A percentile compares a stretch with the other conserved stretches of the same genome.
Evolutionary conservation across 2,113 vertebrate species (phyloP).

Genomic region (Pachypanchax playfairii): DNA sequence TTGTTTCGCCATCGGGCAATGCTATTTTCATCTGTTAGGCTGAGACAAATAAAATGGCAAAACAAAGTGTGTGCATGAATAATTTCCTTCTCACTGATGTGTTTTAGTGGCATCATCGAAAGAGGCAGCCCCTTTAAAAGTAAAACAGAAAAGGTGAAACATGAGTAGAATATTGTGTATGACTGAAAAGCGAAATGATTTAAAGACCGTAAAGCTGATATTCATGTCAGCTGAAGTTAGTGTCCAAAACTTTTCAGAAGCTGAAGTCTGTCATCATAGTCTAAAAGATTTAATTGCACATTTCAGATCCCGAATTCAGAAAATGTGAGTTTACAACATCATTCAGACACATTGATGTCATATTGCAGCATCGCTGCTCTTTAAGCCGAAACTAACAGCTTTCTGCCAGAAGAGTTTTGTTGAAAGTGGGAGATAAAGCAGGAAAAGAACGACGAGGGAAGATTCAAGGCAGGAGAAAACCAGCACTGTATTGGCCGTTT

Average conservation of each 20-base stretch:
- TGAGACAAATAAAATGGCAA: neutral
- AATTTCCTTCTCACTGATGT: constrained; percentile 12
- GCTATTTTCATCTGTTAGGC: constrained; percentile 27
- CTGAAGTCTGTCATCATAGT: neutral
- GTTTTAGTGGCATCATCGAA: neutral
- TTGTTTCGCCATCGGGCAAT: constrained; percentile 15
- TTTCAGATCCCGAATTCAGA: constrained; percentile 15
- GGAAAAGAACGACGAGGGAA: constrained; percentile 42
- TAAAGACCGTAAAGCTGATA: constrained; percentile 20
- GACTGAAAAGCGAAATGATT: constrained; percentile 25
- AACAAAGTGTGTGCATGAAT: constrained; percentile 37
- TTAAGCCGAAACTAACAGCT: constrained; percentile 33
- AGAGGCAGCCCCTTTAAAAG: constrained; percentile 2
- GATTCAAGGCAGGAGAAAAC: constrained; percentile 25
- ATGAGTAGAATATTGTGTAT: constrained; percentile 3
- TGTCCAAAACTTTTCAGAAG: constrained; percentile 10
- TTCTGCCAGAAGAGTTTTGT: constrained; percentile 52
- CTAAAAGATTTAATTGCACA: constrained; percentile 5
- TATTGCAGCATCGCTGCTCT: constrained; percentile 19
- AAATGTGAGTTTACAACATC: constrained; percentile 23
- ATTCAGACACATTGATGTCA: constrained; percentile 18
- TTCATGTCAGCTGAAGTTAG: constrained; percentile 10
- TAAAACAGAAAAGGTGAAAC: neutral
- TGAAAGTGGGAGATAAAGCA: constrained; percentile 53
- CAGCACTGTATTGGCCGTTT: constrained; percentile 65